Evolutionary conservation across 1,140 invertebrate species (phyloP), one percentile per base, ranked within the genome.

Genomic region (Danaus melanippus): DNA sequence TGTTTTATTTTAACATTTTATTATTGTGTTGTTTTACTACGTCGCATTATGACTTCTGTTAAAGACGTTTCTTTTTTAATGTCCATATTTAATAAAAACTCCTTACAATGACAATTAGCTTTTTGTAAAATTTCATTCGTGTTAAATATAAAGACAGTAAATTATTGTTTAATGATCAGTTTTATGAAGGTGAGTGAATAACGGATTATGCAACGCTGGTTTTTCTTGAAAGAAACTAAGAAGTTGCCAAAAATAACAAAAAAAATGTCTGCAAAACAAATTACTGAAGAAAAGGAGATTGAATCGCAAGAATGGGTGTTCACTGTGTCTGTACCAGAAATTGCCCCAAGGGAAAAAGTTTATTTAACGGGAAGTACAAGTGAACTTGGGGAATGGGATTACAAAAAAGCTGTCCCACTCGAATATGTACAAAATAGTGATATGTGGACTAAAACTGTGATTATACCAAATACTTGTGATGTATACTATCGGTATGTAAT

Each of bases 401-500:
- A 83, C 10, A 84, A 81, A 42, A 87, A 84, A 53, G 84, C 88
- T 39, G 68, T 89, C 9, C 53, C 81, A 1, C 74, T 92, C 49
- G 68, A 84, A 42, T 72, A 75, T 47, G 64, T 74, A 46, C 71
- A 74, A 56, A 74, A 70, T 39, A 78, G 71, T 12, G 79, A 88
- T 56, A 58, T 89, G 21, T 92, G 91, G 91, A 85, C 76, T 3
- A 87, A 71, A 46, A 67, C 74, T 42, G 66, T 91, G 15, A 79
- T 79, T 53, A 87, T 96, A 67, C 93, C 93, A 8, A 89, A 89
- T 15, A 89, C 91, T 58, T 79, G 79, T 60, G 90, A 92, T 58
- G 86, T 96, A 2, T 87, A 91, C 39, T 97, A 93, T 75, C 90
- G 96, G 11, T 97, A 95, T 83, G 92, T 93, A 69, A 89, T 96